Percentiles rank a stretch among this genome's conserved stretches.
These are phyloP conservation scores for Hipparchia sbordonii DNA, from an alignment of 2,888 invertebrate species.

Conservation along the genomic window DNA sequence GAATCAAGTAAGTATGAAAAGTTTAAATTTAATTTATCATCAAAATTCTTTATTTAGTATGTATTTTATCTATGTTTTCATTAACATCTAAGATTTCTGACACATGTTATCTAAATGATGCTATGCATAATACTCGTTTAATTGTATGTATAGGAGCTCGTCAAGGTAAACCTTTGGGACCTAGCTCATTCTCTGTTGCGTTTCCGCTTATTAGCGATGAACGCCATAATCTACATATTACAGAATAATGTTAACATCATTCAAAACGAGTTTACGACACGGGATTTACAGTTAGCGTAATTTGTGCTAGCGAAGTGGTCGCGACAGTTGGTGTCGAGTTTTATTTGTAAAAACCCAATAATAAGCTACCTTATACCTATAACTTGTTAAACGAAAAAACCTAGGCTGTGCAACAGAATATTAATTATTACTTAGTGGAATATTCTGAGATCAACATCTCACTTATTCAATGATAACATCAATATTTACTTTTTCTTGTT, in stretches of 20 bases:
- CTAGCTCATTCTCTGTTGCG: constrained; percentile 60
- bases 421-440: constrained; percentile 51
- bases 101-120: too few relatives aligned
- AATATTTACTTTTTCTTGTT: constrained; percentile 7
- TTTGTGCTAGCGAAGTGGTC: constrained; percentile 63
- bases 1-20: constrained; percentile 89
- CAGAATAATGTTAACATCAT: constrained; percentile 67
- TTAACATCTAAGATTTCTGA: too few relatives aligned
- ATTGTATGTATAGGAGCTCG: constrained; percentile 51
- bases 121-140: background rate
- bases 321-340: constrained; percentile 45
- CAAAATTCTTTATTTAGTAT: too few relatives aligned
- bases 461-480: constrained; percentile 21
- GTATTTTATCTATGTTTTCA: too few relatives aligned
- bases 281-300: constrained; percentile 65
- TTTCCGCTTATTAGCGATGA: constrained; percentile 73
- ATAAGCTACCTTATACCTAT: background rate
- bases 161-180: constrained; percentile 53
- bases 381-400: constrained; percentile 4
- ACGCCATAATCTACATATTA: constrained; percentile 69
- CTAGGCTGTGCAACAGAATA: constrained; percentile 41
- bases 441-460: constrained; percentile 48
- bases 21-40: constrained; percentile 22
- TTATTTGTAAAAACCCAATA: constrained; percentile 34
- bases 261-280: constrained; percentile 56